Conservation (phyloP, 2,888 invertebrate species). For the Cheilosia impressa region DNA sequence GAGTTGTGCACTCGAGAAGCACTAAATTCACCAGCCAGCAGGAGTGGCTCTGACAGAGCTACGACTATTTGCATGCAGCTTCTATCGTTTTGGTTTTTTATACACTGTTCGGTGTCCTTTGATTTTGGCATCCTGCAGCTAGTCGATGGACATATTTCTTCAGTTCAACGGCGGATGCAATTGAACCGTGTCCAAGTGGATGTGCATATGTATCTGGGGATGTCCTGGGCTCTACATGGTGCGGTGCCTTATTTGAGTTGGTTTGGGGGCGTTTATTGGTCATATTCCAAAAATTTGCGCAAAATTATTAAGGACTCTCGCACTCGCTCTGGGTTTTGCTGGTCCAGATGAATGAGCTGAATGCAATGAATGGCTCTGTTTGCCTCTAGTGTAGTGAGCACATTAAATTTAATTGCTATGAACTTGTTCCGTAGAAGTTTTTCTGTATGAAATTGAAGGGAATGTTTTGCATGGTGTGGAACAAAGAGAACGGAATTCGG, state of each 20-base stretch:
- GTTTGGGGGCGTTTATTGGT: slow-evolving; percentile 74
- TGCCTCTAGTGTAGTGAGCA: slow-evolving; percentile 63
- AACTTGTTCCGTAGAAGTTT: slow-evolving; percentile 62
- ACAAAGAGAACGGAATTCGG: slow-evolving; percentile 16
- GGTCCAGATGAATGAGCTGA: slow-evolving; percentile 68
- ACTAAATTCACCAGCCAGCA: slow-evolving; percentile 65
- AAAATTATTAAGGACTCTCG: slow-evolving; percentile 59
- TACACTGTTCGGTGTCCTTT: slow-evolving; percentile 24
- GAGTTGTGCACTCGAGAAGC: slow-evolving; percentile 60
- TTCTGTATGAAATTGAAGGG: slow-evolving; percentile 17
- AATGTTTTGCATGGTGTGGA: slow-evolving; percentile 51
- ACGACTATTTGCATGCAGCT: slow-evolving; percentile 11
- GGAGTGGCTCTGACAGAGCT: slow-evolving; percentile 66
- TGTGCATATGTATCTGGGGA: slow-evolving; percentile 50
- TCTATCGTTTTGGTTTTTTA: slow-evolving; percentile 11
- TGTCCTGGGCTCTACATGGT: slow-evolving; percentile 16
- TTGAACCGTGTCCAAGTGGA: slow-evolving; percentile 71
- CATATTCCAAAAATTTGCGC: slow-evolving; percentile 71
- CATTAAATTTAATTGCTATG: slow-evolving; percentile 75
- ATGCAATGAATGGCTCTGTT: slow-evolving; percentile 71
- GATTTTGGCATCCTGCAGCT: slow-evolving; percentile 67
- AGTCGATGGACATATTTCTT: slow-evolving; percentile 71
- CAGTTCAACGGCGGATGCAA: slow-evolving; percentile 71
- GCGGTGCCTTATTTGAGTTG: slow-evolving; percentile 29
- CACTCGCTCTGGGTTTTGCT: slow-evolving; percentile 33